Percentiles rank a stretch among this genome's conserved stretches.
Conservation (phyloP, 2,888 invertebrate genomes). For the Nephrotoma flavescens region DNA sequence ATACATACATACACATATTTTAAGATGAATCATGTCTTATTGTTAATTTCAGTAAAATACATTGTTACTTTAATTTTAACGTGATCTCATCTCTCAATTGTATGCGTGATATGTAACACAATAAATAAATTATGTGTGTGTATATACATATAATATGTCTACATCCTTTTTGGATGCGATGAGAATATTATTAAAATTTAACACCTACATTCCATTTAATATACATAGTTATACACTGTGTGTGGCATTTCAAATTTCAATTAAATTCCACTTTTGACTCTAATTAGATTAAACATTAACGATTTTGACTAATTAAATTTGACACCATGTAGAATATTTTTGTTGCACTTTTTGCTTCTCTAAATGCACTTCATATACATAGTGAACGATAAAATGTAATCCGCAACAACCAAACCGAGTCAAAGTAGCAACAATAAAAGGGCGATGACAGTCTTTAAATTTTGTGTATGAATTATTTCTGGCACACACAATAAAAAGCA, state of each 20-base stretch:
- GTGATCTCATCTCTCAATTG: not conserved
- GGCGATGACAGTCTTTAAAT: not conserved
- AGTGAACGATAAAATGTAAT: not conserved
- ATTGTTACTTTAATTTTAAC: not conserved
- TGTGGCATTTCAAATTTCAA: not conserved
- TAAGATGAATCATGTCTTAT: not conserved
- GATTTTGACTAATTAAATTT: not conserved
- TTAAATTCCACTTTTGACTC: not conserved
- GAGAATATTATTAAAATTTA: not conserved
- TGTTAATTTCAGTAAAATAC: not conserved
- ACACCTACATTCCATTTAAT: not conserved
- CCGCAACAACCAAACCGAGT: not conserved
- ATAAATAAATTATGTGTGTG: not conserved
- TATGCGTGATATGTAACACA: not conserved
- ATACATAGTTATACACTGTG: not conserved
- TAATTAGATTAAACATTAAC: not conserved
- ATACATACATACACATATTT: not conserved
- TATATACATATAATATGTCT: not conserved
- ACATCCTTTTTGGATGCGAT: not conserved
- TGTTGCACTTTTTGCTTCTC: not conserved
- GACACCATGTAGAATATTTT: not conserved
- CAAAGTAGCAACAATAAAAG: not conserved
- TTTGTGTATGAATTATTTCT: not conserved
- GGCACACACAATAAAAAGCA: not conserved
- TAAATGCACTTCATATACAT: not conserved